Evolutionary conservation across 2,888 invertebrate genomes (phyloP), one percentile per base, ranked within the genome.

Genomic region (Drosophila nr. medialis): DNA sequence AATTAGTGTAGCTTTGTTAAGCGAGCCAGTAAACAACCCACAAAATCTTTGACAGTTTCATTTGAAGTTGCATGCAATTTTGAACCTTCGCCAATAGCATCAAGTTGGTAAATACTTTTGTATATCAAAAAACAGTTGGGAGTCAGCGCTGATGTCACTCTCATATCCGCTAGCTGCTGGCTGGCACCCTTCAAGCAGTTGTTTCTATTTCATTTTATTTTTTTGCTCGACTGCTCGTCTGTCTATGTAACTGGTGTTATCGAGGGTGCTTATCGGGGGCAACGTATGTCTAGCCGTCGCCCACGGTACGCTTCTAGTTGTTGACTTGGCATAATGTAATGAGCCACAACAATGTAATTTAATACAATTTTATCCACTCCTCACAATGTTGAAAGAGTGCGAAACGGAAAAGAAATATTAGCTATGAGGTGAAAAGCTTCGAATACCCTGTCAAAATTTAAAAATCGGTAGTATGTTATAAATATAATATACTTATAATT

Each of bases 261-360:
- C n/a, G n/a, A n/a, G n/a, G n/a, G n/a, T n/a, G 76, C 40, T 66
- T 80, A 66, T 72, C 54, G 54, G 59, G 34, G 59, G 32, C 40
- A 58, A 38, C 51, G 55, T 60, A 10, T 54, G 48, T 38, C 40
- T 10, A 21, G 53, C 50, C 27, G 45, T 75, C 56, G 61, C 70
- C 51, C 63, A 62, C 58, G 50, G 63, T 67, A 55, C 56, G 67
- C 61, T 63, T 72, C 84, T 76, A 75, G 89, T 75, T 86, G 87
- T 82, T 90, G 87, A 75, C 80, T 84, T 77, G 76, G 76, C 83
- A 83, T 89, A 78, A 83, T 77, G 80, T 90, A 90, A 89, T 90
- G 84, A 90, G 85, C 79, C 79, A 83, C 81, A 84, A 77, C 82
- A 86, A 80, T 75, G 91, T 85, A 89, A 89, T 90, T 89, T 89